Evolutionary conservation across 2,888 invertebrate species (phyloP).

Genomic region (Micropterix aruncella): DNA sequence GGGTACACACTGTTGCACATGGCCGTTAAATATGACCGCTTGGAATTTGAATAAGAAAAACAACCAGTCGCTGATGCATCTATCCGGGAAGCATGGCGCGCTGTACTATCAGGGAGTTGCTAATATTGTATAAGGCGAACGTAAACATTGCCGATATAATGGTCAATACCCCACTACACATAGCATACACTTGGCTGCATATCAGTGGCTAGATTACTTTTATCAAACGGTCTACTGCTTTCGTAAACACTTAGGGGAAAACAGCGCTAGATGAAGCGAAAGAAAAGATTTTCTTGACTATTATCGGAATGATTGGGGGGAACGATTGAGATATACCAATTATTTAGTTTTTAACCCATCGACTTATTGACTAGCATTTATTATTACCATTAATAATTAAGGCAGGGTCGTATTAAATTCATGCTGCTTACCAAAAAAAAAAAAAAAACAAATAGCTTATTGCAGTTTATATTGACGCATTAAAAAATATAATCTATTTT

Average conservation of each 20-base stretch:
- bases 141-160: conserved; percentile 32
- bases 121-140: conserved; percentile 41
- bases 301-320: conserved; percentile 35
- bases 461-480: too few species aligned
- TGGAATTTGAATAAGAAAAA: conserved; percentile 40
- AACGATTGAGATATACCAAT: too few species aligned
- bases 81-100: conserved; percentile 46
- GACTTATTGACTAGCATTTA: too few species aligned
- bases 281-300: conserved; percentile 39
- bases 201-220: conserved; percentile 44
- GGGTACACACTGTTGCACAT: conserved; percentile 55
- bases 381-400: too few species aligned
- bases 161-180: conserved; percentile 46
- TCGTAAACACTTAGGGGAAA: conserved; percentile 43
- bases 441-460: too few species aligned
- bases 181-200: conserved; percentile 45
- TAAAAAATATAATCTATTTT: too few species aligned
- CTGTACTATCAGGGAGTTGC: conserved; percentile 23
- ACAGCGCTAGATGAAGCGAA: conserved; percentile 46
- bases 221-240: conserved; percentile 38
- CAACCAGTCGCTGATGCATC: conserved; percentile 48
- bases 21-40: conserved; percentile 46
- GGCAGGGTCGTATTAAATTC: too few species aligned
- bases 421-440: too few species aligned
- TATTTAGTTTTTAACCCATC: too few species aligned